These are phyloP conservation scores for Ceyx margarethae DNA, from an alignment of 2,113 vertebrate species.

Conservation along the genomic window DNA sequence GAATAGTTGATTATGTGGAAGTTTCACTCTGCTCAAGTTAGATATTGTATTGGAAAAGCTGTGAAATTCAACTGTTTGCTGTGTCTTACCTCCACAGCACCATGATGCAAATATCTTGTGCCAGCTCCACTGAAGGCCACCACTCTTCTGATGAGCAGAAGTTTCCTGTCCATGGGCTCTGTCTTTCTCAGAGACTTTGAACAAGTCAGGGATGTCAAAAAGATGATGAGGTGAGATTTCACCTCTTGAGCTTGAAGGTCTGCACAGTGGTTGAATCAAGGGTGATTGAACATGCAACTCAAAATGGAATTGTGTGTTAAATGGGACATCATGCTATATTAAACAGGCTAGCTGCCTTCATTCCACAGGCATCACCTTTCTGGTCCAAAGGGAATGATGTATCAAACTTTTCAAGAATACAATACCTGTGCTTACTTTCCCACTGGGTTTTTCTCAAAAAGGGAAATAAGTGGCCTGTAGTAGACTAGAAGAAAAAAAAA, in stretches of 20 bases:
- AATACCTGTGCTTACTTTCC: neutral
- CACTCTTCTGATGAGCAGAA: neutral
- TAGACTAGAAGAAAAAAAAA: neutral
- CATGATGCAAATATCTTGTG: neutral
- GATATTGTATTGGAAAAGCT: neutral
- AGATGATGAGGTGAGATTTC: neutral
- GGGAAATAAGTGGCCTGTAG: neutral
- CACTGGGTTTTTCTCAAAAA: neutral
- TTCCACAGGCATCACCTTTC: neutral
- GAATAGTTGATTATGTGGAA: constrained; percentile 8
- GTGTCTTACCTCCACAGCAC: neutral
- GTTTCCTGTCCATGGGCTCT: neutral
- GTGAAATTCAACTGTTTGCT: neutral
- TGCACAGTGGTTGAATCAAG: neutral
- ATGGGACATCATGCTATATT: neutral
- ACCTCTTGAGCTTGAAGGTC: neutral
- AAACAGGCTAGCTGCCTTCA: neutral
- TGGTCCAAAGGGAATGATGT: neutral
- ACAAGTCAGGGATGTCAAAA: neutral
- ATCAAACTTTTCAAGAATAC: neutral
- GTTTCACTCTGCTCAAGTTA: neutral
- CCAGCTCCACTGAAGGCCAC: neutral
- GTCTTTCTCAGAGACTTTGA: neutral
- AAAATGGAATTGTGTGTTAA: neutral
- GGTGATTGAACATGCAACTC: neutral